Conservation (phyloP, 2,797 vertebrate genomes). For the Cercopithecus neglectus region DNA sequence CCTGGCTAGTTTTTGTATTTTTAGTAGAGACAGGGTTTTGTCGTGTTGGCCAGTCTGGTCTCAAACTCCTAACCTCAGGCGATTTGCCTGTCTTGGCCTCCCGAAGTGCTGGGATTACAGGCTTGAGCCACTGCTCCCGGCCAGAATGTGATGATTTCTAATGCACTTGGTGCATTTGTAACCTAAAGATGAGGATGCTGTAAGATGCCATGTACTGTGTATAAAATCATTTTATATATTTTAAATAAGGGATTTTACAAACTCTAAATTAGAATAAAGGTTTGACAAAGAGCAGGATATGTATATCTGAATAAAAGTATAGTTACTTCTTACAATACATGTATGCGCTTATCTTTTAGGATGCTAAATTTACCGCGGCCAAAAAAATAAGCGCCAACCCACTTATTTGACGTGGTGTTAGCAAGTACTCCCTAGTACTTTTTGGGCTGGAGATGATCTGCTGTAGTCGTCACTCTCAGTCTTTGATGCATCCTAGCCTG, state of each 20-base stretch:
- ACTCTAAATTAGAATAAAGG: background rate
- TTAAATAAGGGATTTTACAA: background rate
- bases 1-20: background rate
- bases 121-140: background rate
- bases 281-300: background rate
- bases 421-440: background rate
- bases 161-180: background rate
- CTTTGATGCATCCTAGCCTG: background rate
- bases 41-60: background rate
- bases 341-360: background rate
- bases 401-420: background rate
- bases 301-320: background rate
- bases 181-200: background rate
- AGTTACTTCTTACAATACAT: background rate
- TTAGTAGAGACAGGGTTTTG: background rate
- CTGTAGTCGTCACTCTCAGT: background rate
- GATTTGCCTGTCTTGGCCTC: background rate
- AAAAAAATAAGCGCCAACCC: background rate
- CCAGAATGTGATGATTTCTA: background rate
- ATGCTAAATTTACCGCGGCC: background rate
- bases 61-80: background rate
- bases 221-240: slow-evolving; percentile 32
- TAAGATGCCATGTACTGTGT: background rate
- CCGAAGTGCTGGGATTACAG: background rate
- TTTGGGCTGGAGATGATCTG: background rate